Evolutionary conservation across 2,888 invertebrate genomes (phyloP).

Genomic region (Heliconius ethilla): DNA sequence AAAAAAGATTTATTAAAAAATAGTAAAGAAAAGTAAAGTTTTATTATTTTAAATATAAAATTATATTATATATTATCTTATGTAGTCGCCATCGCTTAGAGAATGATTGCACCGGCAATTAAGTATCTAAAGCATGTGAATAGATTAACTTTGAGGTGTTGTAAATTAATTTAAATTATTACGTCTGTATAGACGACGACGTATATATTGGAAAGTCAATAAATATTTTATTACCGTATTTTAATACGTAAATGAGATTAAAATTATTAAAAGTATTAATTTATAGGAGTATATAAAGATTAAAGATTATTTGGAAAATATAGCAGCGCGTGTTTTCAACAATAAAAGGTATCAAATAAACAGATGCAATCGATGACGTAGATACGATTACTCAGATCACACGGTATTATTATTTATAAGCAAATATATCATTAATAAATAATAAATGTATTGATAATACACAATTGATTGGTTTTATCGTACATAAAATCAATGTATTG

Average conservation of each 20-base stretch:
- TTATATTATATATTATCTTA: too few species aligned
- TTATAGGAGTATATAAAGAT: constrained; percentile 33
- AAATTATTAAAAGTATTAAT: constrained; percentile 11
- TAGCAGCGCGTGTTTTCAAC: constrained; percentile 23
- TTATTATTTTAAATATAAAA: too few species aligned
- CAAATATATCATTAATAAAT: background rate
- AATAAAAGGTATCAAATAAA: background rate
- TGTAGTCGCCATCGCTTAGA: too few species aligned
- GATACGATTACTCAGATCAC: background rate
- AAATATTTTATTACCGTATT: background rate
- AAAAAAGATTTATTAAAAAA: too few species aligned
- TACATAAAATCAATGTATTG: background rate
- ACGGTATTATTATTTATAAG: background rate
- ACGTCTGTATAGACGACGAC: background rate
- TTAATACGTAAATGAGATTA: constrained; percentile 17
- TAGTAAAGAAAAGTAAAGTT: too few species aligned
- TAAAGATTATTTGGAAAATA: constrained; percentile 19
- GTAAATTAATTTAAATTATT: background rate
- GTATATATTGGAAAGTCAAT: background rate
- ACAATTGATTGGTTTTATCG: background rate
- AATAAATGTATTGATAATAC: background rate
- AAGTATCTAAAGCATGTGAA: background rate
- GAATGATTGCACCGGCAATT: background rate
- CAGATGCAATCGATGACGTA: constrained; percentile 6
- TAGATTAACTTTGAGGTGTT: background rate